Evolutionary conservation across 2,797 vertebrate species (phyloP).

Genomic region (Leptodactylus fallax): DNA sequence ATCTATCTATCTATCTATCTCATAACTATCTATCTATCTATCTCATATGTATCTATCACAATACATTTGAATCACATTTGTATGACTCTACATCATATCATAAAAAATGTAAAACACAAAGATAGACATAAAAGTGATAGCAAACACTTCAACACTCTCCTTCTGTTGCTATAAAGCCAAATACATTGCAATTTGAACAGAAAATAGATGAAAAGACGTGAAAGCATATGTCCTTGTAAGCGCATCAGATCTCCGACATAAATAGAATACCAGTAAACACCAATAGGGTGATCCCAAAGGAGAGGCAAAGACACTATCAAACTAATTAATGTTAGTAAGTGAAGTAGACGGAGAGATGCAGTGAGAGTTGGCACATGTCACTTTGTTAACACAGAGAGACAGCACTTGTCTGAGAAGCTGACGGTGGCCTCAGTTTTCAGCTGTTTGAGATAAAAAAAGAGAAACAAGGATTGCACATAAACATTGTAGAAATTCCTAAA

Average conservation of each 20-base stretch:
- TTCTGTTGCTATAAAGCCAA: not conserved
- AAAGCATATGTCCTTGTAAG: conserved; percentile 36
- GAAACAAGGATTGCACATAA: not conserved
- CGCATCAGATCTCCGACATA: conserved; percentile 43
- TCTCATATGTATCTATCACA: not conserved
- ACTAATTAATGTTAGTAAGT: conserved; percentile 54
- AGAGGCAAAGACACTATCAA: conserved; percentile 43
- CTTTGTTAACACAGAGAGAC: conserved; percentile 22
- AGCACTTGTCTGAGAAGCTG: conserved; percentile 21
- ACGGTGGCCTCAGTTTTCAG: not conserved
- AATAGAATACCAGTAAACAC: conserved; percentile 21
- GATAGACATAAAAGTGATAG: conserved; percentile 8
- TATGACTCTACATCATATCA: too few species aligned
- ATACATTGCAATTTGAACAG: not conserved
- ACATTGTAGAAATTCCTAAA: not conserved
- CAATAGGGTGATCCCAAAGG: conserved; percentile 30
- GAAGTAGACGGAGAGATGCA: conserved; percentile 46
- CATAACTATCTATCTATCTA: not conserved
- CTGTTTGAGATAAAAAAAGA: conserved; percentile 8
- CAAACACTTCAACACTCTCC: not conserved
- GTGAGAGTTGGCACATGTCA: conserved; percentile 22
- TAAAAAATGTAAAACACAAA: too few species aligned
- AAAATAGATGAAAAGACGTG: conserved; percentile 36
- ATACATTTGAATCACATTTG: too few species aligned
- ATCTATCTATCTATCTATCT: not conserved